Evolutionary conservation across 2,797 vertebrate genomes (phyloP).

Genomic region (Liparis tanakae): DNA sequence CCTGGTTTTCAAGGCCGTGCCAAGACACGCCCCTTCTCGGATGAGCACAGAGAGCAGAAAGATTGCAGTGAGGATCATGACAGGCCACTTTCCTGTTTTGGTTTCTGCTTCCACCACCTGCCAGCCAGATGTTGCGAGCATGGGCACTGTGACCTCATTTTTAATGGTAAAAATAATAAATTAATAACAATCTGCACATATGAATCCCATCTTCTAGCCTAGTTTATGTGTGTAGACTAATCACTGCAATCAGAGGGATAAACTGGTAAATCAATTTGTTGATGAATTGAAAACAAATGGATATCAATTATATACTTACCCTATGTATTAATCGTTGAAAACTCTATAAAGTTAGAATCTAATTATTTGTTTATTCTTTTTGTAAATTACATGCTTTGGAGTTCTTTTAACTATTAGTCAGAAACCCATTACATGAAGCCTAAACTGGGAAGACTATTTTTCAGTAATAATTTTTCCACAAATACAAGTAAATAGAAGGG

Average conservation of each 20-base stretch:
- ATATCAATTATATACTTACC: too few relatives aligned
- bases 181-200: not conserved
- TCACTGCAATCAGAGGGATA: not conserved
- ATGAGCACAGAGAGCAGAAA: slow-evolving; percentile 47
- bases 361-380: not conserved
- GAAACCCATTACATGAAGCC: not conserved
- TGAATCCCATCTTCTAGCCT: not conserved
- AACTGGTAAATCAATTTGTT: not conserved
- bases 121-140: slow-evolving; percentile 62
- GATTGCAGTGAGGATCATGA: slow-evolving; percentile 58
- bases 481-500: not conserved
- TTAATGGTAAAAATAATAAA: slow-evolving; percentile 13
- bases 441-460: not conserved
- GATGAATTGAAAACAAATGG: not conserved
- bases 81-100: slow-evolving; percentile 64
- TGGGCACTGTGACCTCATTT: slow-evolving; percentile 46
- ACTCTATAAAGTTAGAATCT: not conserved
- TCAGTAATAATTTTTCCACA: not conserved
- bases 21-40: slow-evolving; percentile 46
- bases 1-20: slow-evolving; percentile 31
- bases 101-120: slow-evolving; percentile 67
- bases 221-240: not conserved
- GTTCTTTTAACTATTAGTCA: not conserved
- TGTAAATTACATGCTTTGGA: not conserved
- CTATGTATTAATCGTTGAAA: not conserved